phyloP scores from a whole-genome alignment of 2,113 vertebrate species.

The Salminus brasiliensis region DNA sequence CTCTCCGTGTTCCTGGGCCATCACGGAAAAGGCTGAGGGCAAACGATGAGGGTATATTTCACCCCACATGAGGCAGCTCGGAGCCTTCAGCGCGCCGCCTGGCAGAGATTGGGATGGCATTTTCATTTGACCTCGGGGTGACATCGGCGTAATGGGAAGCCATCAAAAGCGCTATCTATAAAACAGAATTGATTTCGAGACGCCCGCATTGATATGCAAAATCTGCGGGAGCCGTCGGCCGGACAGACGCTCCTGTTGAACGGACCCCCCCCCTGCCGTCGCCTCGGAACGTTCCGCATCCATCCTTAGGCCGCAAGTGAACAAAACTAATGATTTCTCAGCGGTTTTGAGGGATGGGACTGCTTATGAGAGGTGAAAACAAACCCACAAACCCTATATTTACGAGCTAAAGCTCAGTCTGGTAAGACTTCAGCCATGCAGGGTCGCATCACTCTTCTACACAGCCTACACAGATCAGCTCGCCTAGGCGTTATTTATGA shows the following conservation, averaged over 20 bases:
- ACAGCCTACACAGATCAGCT: neutral
- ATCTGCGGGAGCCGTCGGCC: conserved; percentile 56
- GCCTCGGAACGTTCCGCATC: conserved; percentile 45
- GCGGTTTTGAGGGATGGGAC: conserved; percentile 50
- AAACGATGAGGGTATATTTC: conserved; percentile 61
- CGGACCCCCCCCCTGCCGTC: conserved; percentile 13
- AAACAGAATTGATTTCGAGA: conserved; percentile 73
- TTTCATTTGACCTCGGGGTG: conserved; percentile 73
- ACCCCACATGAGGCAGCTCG: conserved; percentile 42
- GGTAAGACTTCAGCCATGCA: neutral
- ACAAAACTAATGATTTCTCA: conserved; percentile 37
- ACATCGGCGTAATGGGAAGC: conserved; percentile 72
- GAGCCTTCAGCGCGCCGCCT: conserved; percentile 45
- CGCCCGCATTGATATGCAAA: conserved; percentile 75
- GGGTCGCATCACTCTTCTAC: neutral
- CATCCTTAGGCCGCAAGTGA: conserved; percentile 28
- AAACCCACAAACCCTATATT: neutral
- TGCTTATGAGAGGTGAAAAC: neutral
- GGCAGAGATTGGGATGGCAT: conserved; percentile 66
- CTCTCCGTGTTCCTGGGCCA: conserved; percentile 21
- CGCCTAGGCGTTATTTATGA: neutral
- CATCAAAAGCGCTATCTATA: conserved; percentile 62
- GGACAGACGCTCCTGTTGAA: conserved; percentile 46
- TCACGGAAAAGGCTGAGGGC: conserved; percentile 56
- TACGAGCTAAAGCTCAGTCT: neutral